Evolutionary conservation across 2,113 vertebrate species (phyloP).

Genomic region (Scatophagus argus): DNA sequence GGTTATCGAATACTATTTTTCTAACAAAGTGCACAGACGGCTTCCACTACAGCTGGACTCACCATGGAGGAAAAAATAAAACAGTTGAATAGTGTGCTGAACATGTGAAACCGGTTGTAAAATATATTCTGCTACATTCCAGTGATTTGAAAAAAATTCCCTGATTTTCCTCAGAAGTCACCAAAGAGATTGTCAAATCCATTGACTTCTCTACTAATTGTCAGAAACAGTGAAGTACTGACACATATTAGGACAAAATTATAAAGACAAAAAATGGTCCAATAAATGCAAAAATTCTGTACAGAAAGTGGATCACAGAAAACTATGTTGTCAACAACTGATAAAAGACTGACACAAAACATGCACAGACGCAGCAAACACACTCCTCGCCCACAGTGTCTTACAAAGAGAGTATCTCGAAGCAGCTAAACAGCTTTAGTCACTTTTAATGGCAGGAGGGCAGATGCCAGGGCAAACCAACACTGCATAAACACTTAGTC

Average conservation of each 20-base stretch:
- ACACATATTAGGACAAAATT: background rate
- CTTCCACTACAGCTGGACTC: constrained; percentile 53
- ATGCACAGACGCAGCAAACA: constrained; percentile 19
- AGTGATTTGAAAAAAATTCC: background rate
- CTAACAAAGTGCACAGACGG: background rate
- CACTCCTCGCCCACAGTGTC: constrained; percentile 13
- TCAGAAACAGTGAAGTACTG: background rate
- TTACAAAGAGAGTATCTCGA: constrained; percentile 15
- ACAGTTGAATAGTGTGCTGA: constrained; percentile 33
- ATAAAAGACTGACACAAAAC: constrained; percentile 24
- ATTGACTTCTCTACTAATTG: background rate
- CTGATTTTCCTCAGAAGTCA: constrained; percentile 2
- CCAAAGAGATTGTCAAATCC: constrained; percentile 7
- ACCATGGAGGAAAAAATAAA: constrained; percentile 4
- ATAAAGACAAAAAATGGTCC: background rate
- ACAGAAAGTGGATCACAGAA: background rate
- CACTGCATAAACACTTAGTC: constrained; percentile 73
- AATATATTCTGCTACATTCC: constrained; percentile 19
- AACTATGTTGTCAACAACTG: no score
- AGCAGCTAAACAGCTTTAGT: constrained; percentile 56
- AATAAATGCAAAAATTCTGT: background rate
- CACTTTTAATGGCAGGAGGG: constrained; percentile 70
- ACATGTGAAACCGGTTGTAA: constrained; percentile 43
- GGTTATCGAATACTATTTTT: constrained; percentile 36
- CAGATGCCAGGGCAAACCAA: constrained; percentile 64